phyloP scores from a whole-genome alignment of 2,888 invertebrate genomes.

The Lymantria dispar region DNA sequence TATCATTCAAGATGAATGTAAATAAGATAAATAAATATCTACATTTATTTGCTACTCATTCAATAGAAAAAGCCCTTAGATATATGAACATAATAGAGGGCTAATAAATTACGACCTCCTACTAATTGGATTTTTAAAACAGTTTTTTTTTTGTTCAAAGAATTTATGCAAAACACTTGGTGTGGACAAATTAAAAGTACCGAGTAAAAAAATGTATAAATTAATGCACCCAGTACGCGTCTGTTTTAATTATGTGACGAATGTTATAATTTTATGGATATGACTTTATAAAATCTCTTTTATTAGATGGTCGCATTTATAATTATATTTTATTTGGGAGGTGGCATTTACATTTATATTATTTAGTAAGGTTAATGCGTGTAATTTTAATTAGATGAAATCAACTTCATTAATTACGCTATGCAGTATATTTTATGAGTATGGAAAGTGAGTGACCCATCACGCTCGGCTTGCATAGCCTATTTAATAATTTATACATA shows the following conservation, averaged over 20 bases:
- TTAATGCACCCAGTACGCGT: constrained; percentile 75
- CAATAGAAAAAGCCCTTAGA: constrained; percentile 13
- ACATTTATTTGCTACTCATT: constrained; percentile 30
- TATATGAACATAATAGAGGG: constrained; percentile 49
- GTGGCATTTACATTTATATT: no score
- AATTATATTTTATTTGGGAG: no score
- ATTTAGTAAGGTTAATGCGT: no score
- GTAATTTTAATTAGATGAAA: no score
- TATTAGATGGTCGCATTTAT: not conserved
- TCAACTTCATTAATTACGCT: no score
- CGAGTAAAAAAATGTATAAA: constrained; percentile 62
- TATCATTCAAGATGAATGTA: no score
- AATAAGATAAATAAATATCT: no score
- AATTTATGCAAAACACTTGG: constrained; percentile 78
- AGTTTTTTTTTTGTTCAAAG: constrained; percentile 52
- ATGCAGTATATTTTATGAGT: no score
- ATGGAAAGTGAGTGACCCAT: no score
- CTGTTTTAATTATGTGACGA: constrained; percentile 70
- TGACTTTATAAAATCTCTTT: not conserved
- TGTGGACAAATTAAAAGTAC: constrained; percentile 76
- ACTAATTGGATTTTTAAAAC: constrained; percentile 68
- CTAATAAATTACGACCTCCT: constrained; percentile 70
- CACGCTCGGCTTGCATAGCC: no score
- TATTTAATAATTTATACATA: no score
- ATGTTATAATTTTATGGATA: constrained; percentile 37